Conservation (phyloP, 1,140 invertebrate species). For the Aphidius gifuensis region DNA sequence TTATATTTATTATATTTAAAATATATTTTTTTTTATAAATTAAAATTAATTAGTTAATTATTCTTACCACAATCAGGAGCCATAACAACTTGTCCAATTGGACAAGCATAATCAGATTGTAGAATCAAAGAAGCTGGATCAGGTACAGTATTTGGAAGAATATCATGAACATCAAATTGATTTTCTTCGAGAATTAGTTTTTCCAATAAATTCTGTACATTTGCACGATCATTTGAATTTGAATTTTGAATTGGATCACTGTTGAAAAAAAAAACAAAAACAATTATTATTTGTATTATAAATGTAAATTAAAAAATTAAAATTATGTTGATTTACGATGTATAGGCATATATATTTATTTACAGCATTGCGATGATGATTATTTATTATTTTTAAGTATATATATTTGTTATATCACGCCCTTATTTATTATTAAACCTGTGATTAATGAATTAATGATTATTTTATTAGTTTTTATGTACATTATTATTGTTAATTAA, state of each 20-base stretch:
- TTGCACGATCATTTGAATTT: constrained; percentile 82
- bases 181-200: constrained; percentile 87
- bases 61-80: constrained; percentile 80
- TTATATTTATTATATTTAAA: constrained; percentile 5
- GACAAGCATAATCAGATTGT: constrained; percentile 89
- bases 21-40: constrained; percentile 5
- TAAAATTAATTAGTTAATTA: neutral
- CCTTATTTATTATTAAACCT: constrained; percentile 3
- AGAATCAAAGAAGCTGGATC: constrained; percentile 85
- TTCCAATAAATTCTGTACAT: constrained; percentile 78
- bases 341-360: constrained; percentile 1
- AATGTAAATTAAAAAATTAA: neutral
- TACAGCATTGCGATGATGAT: neutral
- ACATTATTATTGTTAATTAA: too few species aligned
- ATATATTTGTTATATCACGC: neutral
- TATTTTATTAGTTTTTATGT: too few species aligned
- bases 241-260: constrained; percentile 87
- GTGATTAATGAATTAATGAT: neutral
- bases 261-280: constrained; percentile 31
- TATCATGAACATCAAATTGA: constrained; percentile 88
- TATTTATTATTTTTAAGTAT: too few species aligned
- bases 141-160: constrained; percentile 89
- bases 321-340: neutral
- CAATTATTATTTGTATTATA: neutral
- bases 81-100: constrained; percentile 87